These are phyloP conservation scores for Petrocephalus schoutedeni DNA, from an alignment of 2,797 vertebrate species.

Conservation along the genomic window DNA sequence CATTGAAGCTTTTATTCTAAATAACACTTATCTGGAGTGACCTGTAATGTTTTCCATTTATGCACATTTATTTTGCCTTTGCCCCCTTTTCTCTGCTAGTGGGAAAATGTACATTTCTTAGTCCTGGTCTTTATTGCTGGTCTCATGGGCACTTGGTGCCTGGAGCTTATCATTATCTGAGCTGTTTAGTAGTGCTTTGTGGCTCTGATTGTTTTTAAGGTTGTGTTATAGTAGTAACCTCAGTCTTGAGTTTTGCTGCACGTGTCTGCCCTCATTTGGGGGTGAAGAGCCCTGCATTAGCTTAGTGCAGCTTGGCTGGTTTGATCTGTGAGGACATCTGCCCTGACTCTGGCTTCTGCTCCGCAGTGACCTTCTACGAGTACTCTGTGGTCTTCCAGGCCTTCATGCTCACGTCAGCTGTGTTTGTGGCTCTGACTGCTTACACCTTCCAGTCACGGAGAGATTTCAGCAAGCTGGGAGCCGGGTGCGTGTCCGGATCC, in stretches of 20 bases:
- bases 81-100: neutral
- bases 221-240: neutral
- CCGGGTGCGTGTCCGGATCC: conserved; percentile 64
- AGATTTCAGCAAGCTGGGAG: conserved; percentile 89
- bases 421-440: conserved; percentile 79
- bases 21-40: neutral
- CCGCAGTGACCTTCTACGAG: conserved; percentile 84
- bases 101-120: neutral
- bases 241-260: neutral
- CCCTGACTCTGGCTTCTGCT: conserved; percentile 9
- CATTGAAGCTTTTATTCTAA: neutral
- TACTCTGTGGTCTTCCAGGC: conserved; percentile 79
- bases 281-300: neutral
- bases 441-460: conserved; percentile 90
- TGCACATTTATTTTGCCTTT: neutral
- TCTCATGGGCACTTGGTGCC: neutral
- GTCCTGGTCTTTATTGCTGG: neutral
- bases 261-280: neutral
- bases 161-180: neutral
- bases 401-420: conserved; percentile 78
- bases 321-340: neutral
- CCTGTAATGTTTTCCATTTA: neutral
- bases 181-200: neutral
- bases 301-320: neutral
- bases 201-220: neutral